These are phyloP conservation scores for Coturnix japonica DNA, from an alignment of 2,113 vertebrate genomes.

Conservation along the genomic window DNA sequence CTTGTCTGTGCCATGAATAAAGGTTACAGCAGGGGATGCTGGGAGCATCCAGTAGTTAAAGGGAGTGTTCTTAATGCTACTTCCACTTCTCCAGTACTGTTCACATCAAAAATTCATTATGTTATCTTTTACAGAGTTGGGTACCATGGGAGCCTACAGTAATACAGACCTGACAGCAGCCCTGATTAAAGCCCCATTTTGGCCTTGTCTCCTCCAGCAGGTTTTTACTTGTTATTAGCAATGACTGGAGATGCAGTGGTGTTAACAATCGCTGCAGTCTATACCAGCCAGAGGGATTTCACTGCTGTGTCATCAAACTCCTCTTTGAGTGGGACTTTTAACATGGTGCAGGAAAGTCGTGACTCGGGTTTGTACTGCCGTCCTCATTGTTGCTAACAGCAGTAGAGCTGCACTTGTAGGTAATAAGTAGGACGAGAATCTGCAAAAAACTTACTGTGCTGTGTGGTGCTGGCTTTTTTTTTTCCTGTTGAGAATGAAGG, in stretches of 20 bases:
- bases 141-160: neutral
- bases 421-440: neutral
- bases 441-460: neutral
- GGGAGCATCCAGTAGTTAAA: neutral
- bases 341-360: neutral
- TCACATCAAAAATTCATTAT: neutral
- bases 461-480: neutral
- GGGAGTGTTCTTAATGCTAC: neutral
- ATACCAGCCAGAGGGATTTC: neutral
- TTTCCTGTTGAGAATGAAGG: neutral
- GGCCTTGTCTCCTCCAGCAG: neutral
- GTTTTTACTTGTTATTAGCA: neutral
- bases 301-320: neutral
- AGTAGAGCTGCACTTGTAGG: neutral
- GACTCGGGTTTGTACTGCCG: neutral
- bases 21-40: neutral
- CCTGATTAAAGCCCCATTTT: neutral
- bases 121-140: neutral
- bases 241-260: neutral
- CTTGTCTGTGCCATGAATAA: neutral
- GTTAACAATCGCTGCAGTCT: neutral
- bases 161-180: neutral
- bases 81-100: neutral
- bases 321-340: neutral
- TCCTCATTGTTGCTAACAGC: conserved; percentile 8